Evolutionary conservation across 2,888 invertebrate species (phyloP).

Genomic region (Drosophila parthenogenetica): DNA sequence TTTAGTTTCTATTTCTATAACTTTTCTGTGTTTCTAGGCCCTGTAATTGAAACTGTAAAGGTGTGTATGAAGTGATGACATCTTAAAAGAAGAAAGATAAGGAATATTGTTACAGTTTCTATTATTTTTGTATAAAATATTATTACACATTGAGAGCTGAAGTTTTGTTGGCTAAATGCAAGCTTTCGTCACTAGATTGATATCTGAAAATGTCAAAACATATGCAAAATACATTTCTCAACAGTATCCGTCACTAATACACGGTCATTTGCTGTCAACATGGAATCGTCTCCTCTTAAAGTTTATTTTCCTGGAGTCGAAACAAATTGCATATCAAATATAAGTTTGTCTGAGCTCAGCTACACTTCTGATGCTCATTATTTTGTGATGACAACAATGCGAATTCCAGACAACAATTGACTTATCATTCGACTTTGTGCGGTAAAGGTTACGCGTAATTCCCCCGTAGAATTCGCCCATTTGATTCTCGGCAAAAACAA

Average conservation of each 20-base stretch:
- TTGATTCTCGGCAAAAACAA: slow-evolving; percentile 24
- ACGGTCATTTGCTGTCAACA: too few relatives aligned
- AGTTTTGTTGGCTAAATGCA: too few relatives aligned
- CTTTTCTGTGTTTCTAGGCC: not conserved
- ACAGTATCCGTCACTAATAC: too few relatives aligned
- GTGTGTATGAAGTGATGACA: too few relatives aligned
- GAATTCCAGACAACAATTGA: slow-evolving; percentile 70
- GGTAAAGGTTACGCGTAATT: slow-evolving; percentile 60
- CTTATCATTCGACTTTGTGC: slow-evolving; percentile 76
- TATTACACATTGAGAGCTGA: too few relatives aligned
- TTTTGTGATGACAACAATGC: slow-evolving; percentile 28
- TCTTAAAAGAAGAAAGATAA: too few relatives aligned
- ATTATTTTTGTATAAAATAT: too few relatives aligned
- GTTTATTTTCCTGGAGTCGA: not conserved
- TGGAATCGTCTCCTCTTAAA: too few relatives aligned
- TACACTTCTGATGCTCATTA: slow-evolving; percentile 47
- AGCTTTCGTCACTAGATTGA: too few relatives aligned
- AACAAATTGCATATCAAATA: slow-evolving; percentile 44
- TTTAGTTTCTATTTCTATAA: slow-evolving; percentile 9
- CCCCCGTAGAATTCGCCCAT: slow-evolving; percentile 35
- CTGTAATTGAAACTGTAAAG: not conserved
- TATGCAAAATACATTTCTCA: too few relatives aligned
- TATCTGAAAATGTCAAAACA: too few relatives aligned
- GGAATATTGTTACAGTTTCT: too few relatives aligned
- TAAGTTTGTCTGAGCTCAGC: slow-evolving; percentile 8